phyloP scores from a whole-genome alignment of 2,113 vertebrate species.

The Saccopteryx bilineata region DNA sequence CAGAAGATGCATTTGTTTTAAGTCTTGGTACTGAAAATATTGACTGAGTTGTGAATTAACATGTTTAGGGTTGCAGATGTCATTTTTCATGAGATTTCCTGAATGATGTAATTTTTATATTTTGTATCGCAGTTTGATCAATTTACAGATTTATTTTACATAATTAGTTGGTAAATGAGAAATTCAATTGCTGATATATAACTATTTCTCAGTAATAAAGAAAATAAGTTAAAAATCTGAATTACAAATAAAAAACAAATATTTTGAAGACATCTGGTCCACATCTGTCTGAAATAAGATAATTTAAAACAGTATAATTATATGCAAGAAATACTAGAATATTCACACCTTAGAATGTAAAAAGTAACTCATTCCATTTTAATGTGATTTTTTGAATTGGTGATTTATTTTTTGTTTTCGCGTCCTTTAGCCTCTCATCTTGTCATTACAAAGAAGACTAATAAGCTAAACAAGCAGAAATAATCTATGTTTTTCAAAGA shows the following conservation, averaged over 20 bases:
- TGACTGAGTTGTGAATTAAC: constrained; percentile 90
- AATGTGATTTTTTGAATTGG: constrained; percentile 72
- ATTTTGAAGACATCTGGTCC: constrained; percentile 87
- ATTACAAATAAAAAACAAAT: constrained; percentile 87
- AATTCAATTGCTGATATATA: constrained; percentile 83
- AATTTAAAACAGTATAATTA: constrained; percentile 88
- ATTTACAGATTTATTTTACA: constrained; percentile 86
- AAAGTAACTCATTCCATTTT: constrained; percentile 78
- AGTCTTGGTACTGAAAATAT: constrained; percentile 89
- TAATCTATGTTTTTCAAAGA: constrained; percentile 65
- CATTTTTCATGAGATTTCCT: constrained; percentile 89
- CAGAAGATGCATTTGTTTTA: constrained; percentile 89
- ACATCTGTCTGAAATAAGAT: constrained; percentile 87
- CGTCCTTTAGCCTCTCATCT: constrained; percentile 73
- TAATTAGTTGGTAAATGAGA: constrained; percentile 86
- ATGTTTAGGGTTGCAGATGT: constrained; percentile 88
- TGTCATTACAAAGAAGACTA: constrained; percentile 62
- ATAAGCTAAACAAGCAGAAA: constrained; percentile 51
- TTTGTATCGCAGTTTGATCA: constrained; percentile 86
- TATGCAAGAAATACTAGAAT: constrained; percentile 82
- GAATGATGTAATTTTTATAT: constrained; percentile 89
- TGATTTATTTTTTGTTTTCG: constrained; percentile 24
- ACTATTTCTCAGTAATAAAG: constrained; percentile 83
- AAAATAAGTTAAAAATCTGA: constrained; percentile 86
- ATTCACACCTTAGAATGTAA: constrained; percentile 85